Conservation (phyloP, 2,888 invertebrate genomes). For the Liodrosophila aerea region DNA sequence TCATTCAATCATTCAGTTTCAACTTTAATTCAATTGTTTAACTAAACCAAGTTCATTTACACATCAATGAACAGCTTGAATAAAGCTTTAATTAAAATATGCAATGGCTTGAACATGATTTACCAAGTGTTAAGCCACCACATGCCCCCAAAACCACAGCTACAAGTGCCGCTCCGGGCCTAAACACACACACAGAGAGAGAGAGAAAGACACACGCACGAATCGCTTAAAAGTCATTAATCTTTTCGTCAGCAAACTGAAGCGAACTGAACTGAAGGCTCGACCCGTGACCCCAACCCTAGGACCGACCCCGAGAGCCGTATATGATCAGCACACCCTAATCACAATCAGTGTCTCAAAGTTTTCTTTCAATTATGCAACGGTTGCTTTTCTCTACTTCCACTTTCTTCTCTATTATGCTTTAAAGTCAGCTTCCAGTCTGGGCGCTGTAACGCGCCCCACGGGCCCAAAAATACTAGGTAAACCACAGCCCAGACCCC, state of each 20-base stretch:
- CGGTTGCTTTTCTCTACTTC: slow-evolving; percentile 20
- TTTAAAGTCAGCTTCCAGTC: background rate
- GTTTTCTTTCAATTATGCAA: slow-evolving; percentile 59
- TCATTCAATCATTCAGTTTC: too few species aligned
- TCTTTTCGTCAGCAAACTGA: slow-evolving; percentile 40
- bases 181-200: background rate
- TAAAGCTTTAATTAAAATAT: slow-evolving; percentile 24
- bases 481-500: slow-evolving; percentile 19
- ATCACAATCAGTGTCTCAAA: slow-evolving; percentile 42
- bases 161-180: slow-evolving; percentile 6
- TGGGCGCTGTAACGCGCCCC: slow-evolving; percentile 51
- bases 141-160: slow-evolving; percentile 10
- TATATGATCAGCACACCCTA: slow-evolving; percentile 39
- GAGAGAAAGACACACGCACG: slow-evolving; percentile 11
- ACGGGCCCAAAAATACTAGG: slow-evolving; percentile 49
- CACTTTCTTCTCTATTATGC: background rate
- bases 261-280: slow-evolving; percentile 2
- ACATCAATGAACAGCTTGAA: background rate
- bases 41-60: too few species aligned
- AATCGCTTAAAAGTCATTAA: slow-evolving; percentile 38
- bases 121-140: slow-evolving; percentile 24
- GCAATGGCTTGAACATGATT: slow-evolving; percentile 25
- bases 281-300: slow-evolving; percentile 18
- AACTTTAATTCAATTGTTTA: too few species aligned
- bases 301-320: slow-evolving; percentile 5